Evolutionary conservation across 2,888 invertebrate species (phyloP), one percentile per base, ranked within the genome.

Genomic region (Leucophenga maculata): DNA sequence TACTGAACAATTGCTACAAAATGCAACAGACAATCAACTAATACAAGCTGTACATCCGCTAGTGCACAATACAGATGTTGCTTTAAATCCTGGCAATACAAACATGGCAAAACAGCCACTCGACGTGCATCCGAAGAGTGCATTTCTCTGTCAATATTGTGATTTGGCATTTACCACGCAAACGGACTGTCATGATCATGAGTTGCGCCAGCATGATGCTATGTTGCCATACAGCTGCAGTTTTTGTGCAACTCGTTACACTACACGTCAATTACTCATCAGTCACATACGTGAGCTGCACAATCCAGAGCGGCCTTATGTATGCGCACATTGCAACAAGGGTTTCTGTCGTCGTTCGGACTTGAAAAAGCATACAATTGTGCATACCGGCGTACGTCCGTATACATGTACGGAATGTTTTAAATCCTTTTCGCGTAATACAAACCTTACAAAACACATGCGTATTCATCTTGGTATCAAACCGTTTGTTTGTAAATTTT

Each of bases 391-490:
- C 6, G 90, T 91, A 3, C 91, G 94, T 74, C 94, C 94, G 0
- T 94, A 91, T 84, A 92, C 93, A 26, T 94, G 94, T 84, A 91
- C 91, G 31, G 92, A 93, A 75, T 94, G 94, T 82, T 90, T 91
- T 46, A 94, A 94, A 86, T 93, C 93, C 69, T 94, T 94, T 84
- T 93, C 94, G 4, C 89, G 94, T 26, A 94, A 93, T 77, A 93
- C 93, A n/a, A 94, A 94, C 86, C 89, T 94, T 52, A 93, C 93
- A 69, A 94, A 94, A 84, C 94, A 94, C 85, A 90, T 93, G 81
- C 90, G 93, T 68, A 93, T 93, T 59, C 94, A 94, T 87, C 92
- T 92, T 46, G 92, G 93, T 0, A 90, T 92, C 20, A 93, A 93
- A 78, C 93, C 93, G 0, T 93, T 93, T 85, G 93, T 93, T 0